A percentile compares a stretch with the other conserved stretches of the same genome.
These are phyloP conservation scores for Lypha dubia DNA, from an alignment of 2,888 invertebrate species.

Conservation along the genomic window DNA sequence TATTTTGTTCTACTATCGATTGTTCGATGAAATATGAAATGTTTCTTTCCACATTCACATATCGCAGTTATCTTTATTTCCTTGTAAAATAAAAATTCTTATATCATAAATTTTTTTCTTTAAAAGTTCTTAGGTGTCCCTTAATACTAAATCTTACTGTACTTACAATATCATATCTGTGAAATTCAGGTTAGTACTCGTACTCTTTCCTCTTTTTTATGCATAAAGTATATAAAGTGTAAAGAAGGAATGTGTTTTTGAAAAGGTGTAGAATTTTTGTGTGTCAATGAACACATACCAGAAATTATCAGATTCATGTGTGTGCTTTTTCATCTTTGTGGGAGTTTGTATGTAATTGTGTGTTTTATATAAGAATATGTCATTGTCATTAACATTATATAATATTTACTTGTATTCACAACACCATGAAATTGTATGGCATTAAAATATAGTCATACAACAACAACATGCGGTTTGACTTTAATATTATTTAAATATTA, in stretches of 20 bases:
- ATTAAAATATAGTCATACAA: neutral
- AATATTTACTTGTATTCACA: slow-evolving; percentile 30
- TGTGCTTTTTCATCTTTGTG: neutral
- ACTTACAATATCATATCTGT: neutral
- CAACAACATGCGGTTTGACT: slow-evolving; percentile 52
- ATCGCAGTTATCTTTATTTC: neutral
- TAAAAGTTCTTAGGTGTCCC: neutral
- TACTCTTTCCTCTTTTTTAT: no score
- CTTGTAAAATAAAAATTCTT: neutral
- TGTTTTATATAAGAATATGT: slow-evolving; percentile 9
- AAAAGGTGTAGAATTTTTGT: slow-evolving; percentile 2
- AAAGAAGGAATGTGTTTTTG: neutral
- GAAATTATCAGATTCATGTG: neutral
- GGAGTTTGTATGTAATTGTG: neutral
- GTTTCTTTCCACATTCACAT: no score
- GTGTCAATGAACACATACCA: slow-evolving; percentile 12
- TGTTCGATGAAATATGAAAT: no score
- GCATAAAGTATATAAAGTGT: neutral
- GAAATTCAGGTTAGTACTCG: neutral
- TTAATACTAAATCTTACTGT: neutral
- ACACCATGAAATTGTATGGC: slow-evolving; percentile 49
- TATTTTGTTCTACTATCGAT: no score
- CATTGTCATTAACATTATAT: slow-evolving; percentile 55
- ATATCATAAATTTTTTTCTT: neutral
- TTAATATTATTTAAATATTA: slow-evolving; percentile 32